Base-by-base conservation (phyloP, 2,113 vertebrate genomes). In the Neodon shergylaensis region DNA sequence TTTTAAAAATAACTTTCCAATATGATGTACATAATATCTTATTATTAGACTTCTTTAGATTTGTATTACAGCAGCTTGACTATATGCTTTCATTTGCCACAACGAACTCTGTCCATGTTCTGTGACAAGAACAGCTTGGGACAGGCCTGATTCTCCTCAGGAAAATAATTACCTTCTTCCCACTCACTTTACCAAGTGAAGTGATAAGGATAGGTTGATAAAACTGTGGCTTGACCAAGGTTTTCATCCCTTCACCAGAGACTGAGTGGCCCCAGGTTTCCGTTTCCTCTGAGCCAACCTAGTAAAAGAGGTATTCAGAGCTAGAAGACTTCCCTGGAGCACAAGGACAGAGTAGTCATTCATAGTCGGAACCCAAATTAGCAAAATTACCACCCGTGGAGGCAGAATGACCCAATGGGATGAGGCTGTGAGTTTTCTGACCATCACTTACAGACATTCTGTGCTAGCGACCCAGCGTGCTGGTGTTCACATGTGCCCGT, bases 1-100 rank as follows among this genome's bases (percentile, higher is more conserved):
- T 85, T 79, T 93, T 90, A 4, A 58, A 93, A 90, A 81, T 92
- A 21, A 95, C 36, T 76, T 94, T 22, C 84, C 76, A 78, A 21
- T 39, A 54, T 58, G 84, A 47, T 79, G 89, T 28, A 79, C 42
- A 12, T 84, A n/a, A 78, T 82, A 88, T 83, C 79, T 74, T 8
- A 39, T 5, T 28, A 11, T 82, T 94, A 28, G 12, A 76, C 92
- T 95, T 87, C 63, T 88, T 85, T 94, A 86, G 52, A 86, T 39
- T 17, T 68, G 24, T 74, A 0, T 82, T 44, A 74, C 17, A 77
- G 21, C 76, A 90, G 26, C n/a, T 82, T 92, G 16, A 82, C 52
- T 39, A 42, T 3, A 33, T 72, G 24, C 74, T 93, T 95, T 87
- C 79, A 68, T 86, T 58, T 84, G 94, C 87, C 16, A 87, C 22